Conservation (phyloP, 1,140 invertebrate genomes). For the Orchestia grillus region DNA sequence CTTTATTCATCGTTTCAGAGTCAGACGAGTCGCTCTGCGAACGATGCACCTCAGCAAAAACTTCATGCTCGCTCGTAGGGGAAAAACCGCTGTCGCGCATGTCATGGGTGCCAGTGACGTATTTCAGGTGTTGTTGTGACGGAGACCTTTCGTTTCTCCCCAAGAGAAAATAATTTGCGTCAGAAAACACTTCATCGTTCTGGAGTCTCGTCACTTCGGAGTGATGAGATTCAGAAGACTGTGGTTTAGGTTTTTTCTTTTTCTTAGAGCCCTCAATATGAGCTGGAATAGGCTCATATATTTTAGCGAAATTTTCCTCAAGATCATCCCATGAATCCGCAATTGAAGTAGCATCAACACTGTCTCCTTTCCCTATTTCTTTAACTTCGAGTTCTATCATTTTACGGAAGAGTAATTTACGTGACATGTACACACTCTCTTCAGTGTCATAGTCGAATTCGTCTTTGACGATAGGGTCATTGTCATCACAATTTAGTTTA, state of each 20-base stretch:
- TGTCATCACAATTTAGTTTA: neutral
- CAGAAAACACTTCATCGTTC: conserved; percentile 37
- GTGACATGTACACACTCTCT: conserved; percentile 68
- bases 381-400: conserved; percentile 60
- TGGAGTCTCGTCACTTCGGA: neutral
- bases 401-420: conserved; percentile 68
- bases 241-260: neutral
- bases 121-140: neutral
- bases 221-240: neutral
- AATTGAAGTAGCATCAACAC: conserved; percentile 59
- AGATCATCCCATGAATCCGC: conserved; percentile 69
- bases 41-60: conserved; percentile 64
- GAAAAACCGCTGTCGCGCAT: conserved; percentile 43
- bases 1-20: conserved; percentile 19
- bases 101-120: neutral
- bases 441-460: conserved; percentile 60
- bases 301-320: conserved; percentile 69
- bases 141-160: neutral
- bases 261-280: neutral
- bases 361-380: neutral
- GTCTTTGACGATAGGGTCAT: conserved; percentile 8
- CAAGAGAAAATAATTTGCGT: conserved; percentile 13
- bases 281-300: conserved; percentile 69
- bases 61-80: conserved; percentile 56
- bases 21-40: conserved; percentile 42